phyloP scores from a whole-genome alignment of 2,797 vertebrate genomes.

The Microcaecilia unicolor region DNA sequence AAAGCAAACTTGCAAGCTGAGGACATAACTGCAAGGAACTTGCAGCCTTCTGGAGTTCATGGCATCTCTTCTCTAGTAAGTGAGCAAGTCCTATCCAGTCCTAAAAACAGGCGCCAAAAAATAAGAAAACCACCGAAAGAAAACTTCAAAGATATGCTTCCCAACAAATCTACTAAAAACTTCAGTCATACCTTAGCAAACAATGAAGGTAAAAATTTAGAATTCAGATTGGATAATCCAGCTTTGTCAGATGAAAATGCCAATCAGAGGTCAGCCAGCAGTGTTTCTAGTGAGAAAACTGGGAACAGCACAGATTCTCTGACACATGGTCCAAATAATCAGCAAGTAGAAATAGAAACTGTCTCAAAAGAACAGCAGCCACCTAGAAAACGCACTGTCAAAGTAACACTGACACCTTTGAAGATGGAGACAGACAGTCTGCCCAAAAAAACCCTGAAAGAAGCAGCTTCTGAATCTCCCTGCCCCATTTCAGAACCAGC shows the following conservation, averaged over 20 bases:
- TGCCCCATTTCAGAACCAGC: constrained; percentile 19
- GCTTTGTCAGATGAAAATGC: constrained; percentile 53
- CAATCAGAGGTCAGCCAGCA: constrained; percentile 45
- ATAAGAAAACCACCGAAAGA: constrained; percentile 50
- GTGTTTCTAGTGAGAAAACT: constrained; percentile 34
- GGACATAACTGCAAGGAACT: constrained; percentile 30
- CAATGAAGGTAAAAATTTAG: constrained; percentile 33
- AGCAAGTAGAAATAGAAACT: constrained; percentile 42
- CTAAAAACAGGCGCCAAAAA: constrained; percentile 53
- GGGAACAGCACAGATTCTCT: constrained; percentile 47
- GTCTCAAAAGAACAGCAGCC: constrained; percentile 52
- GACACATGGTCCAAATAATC: constrained; percentile 39
- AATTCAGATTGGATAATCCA: constrained; percentile 35
- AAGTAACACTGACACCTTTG: constrained; percentile 61
- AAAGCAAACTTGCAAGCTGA: constrained; percentile 16
- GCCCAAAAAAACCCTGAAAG: constrained; percentile 30
- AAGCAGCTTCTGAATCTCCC: constrained; percentile 23
- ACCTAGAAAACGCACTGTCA: constrained; percentile 69
- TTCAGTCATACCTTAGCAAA: constrained; percentile 15
- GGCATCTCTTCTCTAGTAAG: constrained; percentile 21
- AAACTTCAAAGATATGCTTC: constrained; percentile 49
- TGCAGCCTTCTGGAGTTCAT: constrained; percentile 29
- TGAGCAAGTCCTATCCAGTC: constrained; percentile 28
- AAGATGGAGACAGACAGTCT: constrained; percentile 72
- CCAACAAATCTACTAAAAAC: constrained; percentile 34